phyloP scores from a whole-genome alignment of 2,797 vertebrate genomes.

The Helostoma temminkii region DNA sequence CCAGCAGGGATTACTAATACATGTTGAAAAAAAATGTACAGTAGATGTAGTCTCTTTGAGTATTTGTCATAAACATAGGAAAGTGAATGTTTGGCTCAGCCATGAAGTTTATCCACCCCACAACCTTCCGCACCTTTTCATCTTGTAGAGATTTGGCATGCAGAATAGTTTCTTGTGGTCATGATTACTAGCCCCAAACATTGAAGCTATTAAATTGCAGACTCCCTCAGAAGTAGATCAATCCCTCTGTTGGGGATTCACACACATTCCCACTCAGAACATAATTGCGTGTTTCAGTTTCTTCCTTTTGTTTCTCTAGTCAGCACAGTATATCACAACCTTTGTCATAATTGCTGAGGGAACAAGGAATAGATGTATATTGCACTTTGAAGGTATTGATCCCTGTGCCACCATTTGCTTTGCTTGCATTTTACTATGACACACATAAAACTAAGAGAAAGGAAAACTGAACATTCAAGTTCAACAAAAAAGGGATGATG shows the following conservation, averaged over 20 bases:
- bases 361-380: slow-evolving; percentile 35
- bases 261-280: slow-evolving; percentile 19
- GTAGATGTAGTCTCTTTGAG: no score
- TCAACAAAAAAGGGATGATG: neutral
- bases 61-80: no score
- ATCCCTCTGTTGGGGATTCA: neutral
- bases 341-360: slow-evolving; percentile 36
- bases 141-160: neutral
- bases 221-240: slow-evolving; percentile 15
- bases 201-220: slow-evolving; percentile 41
- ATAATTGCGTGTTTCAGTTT: slow-evolving; percentile 39
- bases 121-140: neutral
- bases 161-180: slow-evolving; percentile 4
- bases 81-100: slow-evolving; percentile 15
- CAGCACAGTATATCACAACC: slow-evolving; percentile 21
- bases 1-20: no score
- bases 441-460: slow-evolving; percentile 26
- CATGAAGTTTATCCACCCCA: neutral
- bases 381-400: slow-evolving; percentile 21
- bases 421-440: slow-evolving; percentile 9
- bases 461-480: neutral
- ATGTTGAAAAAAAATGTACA: no score
- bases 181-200: slow-evolving; percentile 14
- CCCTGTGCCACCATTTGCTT: slow-evolving; percentile 18
- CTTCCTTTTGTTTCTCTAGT: slow-evolving; percentile 36